Base-by-base conservation (phyloP, 2,888 invertebrate genomes). In the Abrostola tripartita region DNA sequence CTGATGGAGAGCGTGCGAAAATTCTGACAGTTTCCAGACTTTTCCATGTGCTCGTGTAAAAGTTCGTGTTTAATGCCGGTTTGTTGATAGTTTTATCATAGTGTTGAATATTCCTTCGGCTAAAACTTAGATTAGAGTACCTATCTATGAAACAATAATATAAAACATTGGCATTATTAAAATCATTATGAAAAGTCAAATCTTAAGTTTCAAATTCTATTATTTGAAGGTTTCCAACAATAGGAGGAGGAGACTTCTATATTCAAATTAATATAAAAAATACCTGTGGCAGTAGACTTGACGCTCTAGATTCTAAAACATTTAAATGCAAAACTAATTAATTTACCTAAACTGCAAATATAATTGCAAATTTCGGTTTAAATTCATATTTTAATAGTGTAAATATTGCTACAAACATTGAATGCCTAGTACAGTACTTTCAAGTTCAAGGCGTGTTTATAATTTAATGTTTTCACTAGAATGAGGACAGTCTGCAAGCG, bases 361-460 rank as follows among this genome's bases (percentile, higher is more conserved):
- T 24, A 24, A 24, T 24, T 40, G 40, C 7, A 40, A 10, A 7
- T 40, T 40, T 40, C 12, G 37, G n/a, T n/a, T 37, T 55, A 12
- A 11, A 5, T 35, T n/a, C 12, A 10, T 47, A 38, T 68, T 72
- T 57, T 50, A 52, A 52, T 57, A 51, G 51, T 10, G 49, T 54
- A 59, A 56, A 51, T 58, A 52, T 53, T 44, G 56, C 53, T 68
- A 51, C 58, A 52, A 53, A 68, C 63, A 61, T 60, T 24, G 24
- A 63, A 40, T 47, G n/a, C 58, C 24, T 54, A 57, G 59, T 65
- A n/a, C n/a, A n/a, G n/a, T 66, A 54, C 59, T 66, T 71, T 69
- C 78, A 76, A 76, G 78, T 79, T 78, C 78, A 80, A 74, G 79
- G 76, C 53, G 24, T 53, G 57, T 58, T 65, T 65, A 61, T 68